phyloP scores from a whole-genome alignment of 1,140 invertebrate genomes.

The Papilio helenus region DNA sequence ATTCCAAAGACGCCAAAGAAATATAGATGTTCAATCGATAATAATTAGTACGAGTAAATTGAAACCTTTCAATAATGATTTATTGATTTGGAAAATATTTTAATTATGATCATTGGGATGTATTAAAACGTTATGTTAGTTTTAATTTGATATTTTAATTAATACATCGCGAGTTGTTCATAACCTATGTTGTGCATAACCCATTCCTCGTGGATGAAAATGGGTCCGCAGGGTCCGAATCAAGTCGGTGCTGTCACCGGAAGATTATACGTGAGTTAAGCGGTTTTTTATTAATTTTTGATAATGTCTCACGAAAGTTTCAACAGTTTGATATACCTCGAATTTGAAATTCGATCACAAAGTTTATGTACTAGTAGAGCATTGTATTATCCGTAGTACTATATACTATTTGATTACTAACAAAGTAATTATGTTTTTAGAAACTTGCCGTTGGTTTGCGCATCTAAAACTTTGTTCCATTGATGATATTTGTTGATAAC shows the following conservation, averaged over 20 bases:
- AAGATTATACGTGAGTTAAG: no score
- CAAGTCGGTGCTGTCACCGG: no score
- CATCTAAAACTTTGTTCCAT: neutral
- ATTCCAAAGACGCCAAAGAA: neutral
- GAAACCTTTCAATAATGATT: neutral
- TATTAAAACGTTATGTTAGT: no score
- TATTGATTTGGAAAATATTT: neutral
- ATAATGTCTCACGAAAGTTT: no score
- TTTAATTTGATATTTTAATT: no score
- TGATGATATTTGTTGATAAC: constrained; percentile 26
- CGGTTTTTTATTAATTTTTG: no score
- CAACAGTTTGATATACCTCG: neutral
- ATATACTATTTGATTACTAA: neutral
- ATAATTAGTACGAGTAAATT: neutral
- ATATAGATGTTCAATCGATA: neutral
- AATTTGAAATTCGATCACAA: neutral
- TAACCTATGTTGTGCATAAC: no score
- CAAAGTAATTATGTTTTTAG: neutral
- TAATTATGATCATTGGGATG: no score
- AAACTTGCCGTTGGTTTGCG: neutral
- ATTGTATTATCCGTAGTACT: no score
- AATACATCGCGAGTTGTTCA: no score
- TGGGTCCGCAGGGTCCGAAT: no score
- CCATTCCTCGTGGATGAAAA: no score
- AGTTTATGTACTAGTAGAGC: neutral